These are phyloP conservation scores for Pyxicephalus adspersus DNA, from an alignment of 2,113 vertebrate species.

Conservation along the genomic window DNA sequence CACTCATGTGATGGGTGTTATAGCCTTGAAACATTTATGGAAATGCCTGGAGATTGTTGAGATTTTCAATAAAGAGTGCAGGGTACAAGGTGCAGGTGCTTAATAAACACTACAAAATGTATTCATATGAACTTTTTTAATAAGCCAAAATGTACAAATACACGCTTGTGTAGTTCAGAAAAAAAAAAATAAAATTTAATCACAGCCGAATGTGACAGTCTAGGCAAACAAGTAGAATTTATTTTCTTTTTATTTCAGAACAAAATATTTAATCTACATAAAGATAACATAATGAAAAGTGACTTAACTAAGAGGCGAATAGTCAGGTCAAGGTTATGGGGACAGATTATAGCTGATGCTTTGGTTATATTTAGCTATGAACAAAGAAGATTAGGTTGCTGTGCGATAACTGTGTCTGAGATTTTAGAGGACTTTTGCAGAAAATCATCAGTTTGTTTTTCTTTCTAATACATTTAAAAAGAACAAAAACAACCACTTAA, in stretches of 20 bases:
- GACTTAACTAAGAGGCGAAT: slow-evolving; percentile 20
- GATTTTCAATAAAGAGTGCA: no score
- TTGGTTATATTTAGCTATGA: slow-evolving; percentile 49
- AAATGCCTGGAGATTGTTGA: background rate
- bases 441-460: background rate
- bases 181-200: background rate
- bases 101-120: no score
- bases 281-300: background rate
- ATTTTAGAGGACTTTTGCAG: slow-evolving; percentile 28
- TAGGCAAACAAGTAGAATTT: background rate
- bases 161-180: no score
- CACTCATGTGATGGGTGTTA: no score
- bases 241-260: background rate
- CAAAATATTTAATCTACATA: background rate
- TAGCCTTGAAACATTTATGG: no score
- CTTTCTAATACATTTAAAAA: background rate
- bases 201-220: background rate
- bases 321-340: slow-evolving; percentile 48
- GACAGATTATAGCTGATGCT: slow-evolving; percentile 47
- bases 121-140: no score
- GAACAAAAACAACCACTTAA: background rate
- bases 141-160: no score
- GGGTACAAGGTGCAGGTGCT: no score
- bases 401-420: background rate
- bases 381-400: slow-evolving; percentile 53